Evolutionary conservation across 1,140 invertebrate species (phyloP).

Genomic region (Paraescarpia echinospica): DNA sequence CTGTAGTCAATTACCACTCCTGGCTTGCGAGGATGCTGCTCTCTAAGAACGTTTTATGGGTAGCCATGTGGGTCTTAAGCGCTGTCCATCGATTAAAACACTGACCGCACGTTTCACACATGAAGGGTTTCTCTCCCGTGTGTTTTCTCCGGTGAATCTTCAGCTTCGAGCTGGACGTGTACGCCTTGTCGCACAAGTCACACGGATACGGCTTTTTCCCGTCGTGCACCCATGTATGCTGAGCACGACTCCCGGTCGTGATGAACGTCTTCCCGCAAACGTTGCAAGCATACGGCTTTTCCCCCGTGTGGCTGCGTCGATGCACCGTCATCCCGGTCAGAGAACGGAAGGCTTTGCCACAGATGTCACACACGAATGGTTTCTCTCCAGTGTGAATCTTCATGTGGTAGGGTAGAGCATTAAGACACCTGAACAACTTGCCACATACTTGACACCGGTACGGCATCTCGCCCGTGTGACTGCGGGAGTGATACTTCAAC

Average conservation of each 20-base stretch:
- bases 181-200: conserved; percentile 87
- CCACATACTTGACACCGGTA: conserved; percentile 63
- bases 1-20: too few relatives aligned
- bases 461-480: conserved; percentile 91
- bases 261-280: too few relatives aligned
- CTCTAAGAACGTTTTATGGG: too few relatives aligned
- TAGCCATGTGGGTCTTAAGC: too few relatives aligned
- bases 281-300: conserved; percentile 70
- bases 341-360: conserved; percentile 62
- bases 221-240: conserved; percentile 63
- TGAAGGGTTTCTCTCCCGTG: neutral
- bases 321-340: conserved; percentile 66
- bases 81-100: too few relatives aligned
- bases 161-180: conserved; percentile 47
- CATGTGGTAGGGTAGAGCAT: conserved; percentile 31
- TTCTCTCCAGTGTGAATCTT: conserved; percentile 53
- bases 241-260: too few relatives aligned
- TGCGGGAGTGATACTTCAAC: conserved; percentile 90
- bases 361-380: conserved; percentile 49
- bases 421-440: conserved; percentile 56
- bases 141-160: neutral
- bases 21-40: too few relatives aligned
- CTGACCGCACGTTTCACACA: too few relatives aligned
- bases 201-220: conserved; percentile 88
- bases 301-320: conserved; percentile 64